Evolutionary conservation across 2,113 vertebrate species (phyloP), one percentile per base, ranked within the genome.

Genomic region (Ochotona curzoniae): DNA sequence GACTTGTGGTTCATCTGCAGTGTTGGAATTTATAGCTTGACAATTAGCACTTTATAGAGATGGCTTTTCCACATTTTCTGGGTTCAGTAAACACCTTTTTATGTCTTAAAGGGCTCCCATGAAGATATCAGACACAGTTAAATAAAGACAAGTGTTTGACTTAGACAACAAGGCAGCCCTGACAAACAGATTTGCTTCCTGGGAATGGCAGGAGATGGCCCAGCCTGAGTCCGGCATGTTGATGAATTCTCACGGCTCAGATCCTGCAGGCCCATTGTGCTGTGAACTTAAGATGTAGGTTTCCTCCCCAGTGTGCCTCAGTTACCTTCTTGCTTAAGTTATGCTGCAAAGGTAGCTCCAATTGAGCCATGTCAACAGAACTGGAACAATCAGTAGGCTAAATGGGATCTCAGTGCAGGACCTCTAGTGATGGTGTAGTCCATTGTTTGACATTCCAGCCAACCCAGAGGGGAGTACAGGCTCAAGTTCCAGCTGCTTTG

Each of bases 401-500:
- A 38, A 82, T 7, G 30, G 17, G 71, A n/a, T 28, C 32, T 83
- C 8, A 18, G 0, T 0, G 15, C 0, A 1, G 54, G 54, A 17
- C 13, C 54, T 57, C 13, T 13, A 57, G 54, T 57, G 12, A 17
- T 13, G 54, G 54, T 57, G 54, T 44, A 44, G 38, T 6, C 54
- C 11, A 13, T 17, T 57, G 54, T 11, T 57, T 57, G 54, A 4
- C 54, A 57, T 17, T 17, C 54, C 17, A 17, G 54, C 38, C 54
- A 57, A 57, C 54, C 54, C 7, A 57, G 5, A 57, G 14, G 13
- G 18, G 54, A 57, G 3, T 18, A 57, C 54, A 2, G 17, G 54
- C 6, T 57, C 54, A 57, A 57, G 54, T 57, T 13, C 54, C 54
- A 57, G 54, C 14, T 57, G 54, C 54, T 57, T 18, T 18, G 54